Evolutionary conservation across 2,888 invertebrate species (phyloP).

Genomic region (Halictus quadricinctus): DNA sequence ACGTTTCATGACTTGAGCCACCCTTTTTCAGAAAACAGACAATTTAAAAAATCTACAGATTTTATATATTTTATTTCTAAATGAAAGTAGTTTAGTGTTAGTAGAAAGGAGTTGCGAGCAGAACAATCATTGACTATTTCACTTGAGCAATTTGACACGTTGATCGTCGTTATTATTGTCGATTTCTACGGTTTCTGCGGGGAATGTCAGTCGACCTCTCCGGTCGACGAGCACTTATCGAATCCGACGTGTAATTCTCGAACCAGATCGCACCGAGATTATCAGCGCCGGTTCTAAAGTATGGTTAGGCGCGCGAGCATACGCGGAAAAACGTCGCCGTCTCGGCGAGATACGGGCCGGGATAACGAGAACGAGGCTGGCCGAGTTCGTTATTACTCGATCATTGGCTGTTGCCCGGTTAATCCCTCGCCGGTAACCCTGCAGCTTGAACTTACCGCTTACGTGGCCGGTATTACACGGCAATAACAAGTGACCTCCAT

Average conservation of each 20-base stretch:
- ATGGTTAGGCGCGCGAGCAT: not conserved
- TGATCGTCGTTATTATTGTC: not conserved
- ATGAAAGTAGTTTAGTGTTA: too few relatives aligned
- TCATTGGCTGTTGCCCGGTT: slow-evolving; percentile 70
- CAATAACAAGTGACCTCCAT: slow-evolving; percentile 70
- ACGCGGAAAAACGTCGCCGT: slow-evolving; percentile 15
- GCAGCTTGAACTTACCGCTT: slow-evolving; percentile 64
- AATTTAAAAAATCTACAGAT: too few relatives aligned
- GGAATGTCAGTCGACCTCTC: slow-evolving; percentile 1
- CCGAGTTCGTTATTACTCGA: slow-evolving; percentile 69
- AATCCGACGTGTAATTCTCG: slow-evolving; percentile 25
- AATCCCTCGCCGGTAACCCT: slow-evolving; percentile 64
- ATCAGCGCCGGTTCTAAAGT: not conserved
- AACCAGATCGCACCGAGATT: slow-evolving; percentile 25
- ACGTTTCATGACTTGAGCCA: too few relatives aligned
- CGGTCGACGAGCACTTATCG: slow-evolving; percentile 19
- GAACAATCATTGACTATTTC: too few relatives aligned
- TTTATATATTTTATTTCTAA: too few relatives aligned
- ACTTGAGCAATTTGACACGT: not conserved
- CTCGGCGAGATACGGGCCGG: slow-evolving; percentile 27
- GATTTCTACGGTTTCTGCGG: not conserved
- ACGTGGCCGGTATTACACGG: slow-evolving; percentile 60
- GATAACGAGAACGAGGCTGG: slow-evolving; percentile 27
- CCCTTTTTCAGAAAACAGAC: too few relatives aligned
- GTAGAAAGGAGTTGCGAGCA: too few relatives aligned